Conservation (phyloP, 2,797 vertebrate species). For the Acanthopagrus latus region DNA sequence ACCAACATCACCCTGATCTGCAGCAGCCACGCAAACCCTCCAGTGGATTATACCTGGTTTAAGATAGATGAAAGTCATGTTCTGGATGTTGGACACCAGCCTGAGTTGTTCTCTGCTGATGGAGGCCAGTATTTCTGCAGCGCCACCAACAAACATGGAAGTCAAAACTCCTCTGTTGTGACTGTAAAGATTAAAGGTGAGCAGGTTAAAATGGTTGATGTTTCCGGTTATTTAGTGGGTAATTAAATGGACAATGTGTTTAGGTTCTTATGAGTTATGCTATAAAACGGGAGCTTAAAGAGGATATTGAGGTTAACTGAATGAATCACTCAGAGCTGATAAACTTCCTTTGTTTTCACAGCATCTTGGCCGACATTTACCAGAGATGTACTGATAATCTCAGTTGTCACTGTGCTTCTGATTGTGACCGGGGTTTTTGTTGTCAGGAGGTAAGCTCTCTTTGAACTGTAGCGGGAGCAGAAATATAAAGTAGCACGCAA, state of each 20-base stretch:
- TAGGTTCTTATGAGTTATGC: too few relatives aligned
- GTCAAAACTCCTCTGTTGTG: conserved; percentile 54
- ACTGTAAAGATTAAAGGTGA: background rate
- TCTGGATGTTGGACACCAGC: background rate
- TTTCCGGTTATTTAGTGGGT: too few relatives aligned
- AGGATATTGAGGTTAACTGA: too few relatives aligned
- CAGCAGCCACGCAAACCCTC: conserved; percentile 58
- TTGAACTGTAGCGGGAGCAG: background rate
- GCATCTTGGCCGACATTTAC: background rate
- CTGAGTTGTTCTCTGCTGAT: background rate
- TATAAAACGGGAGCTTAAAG: too few relatives aligned
- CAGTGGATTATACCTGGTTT: conserved; percentile 62
- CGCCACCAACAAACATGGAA: conserved; percentile 52
- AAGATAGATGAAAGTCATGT: background rate
- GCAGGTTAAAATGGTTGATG: too few relatives aligned
- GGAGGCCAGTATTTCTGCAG: conserved; percentile 48
- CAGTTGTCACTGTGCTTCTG: background rate
- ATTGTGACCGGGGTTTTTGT: background rate
- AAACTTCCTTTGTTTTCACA: background rate
- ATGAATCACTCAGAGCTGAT: background rate
- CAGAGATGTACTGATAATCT: background rate
- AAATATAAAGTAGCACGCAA: background rate
- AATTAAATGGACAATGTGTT: too few relatives aligned
- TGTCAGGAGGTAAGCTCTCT: background rate
- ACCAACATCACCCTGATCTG: conserved; percentile 49